These are phyloP conservation scores for Ophraella communa DNA, from an alignment of 2,888 invertebrate genomes.

Conservation along the genomic window DNA sequence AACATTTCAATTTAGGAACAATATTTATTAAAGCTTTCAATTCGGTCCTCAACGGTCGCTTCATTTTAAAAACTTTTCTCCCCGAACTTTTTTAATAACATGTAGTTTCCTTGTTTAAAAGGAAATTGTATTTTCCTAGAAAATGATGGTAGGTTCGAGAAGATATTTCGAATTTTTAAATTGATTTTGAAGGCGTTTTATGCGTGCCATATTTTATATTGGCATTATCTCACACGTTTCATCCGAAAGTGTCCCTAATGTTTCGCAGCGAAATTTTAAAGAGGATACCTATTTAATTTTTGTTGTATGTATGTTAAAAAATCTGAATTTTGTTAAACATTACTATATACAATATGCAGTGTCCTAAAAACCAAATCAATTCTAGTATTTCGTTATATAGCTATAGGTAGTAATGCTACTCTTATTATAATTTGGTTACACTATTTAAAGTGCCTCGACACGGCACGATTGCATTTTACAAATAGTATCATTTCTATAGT, in stretches of 20 bases:
- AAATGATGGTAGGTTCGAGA: slow-evolving; percentile 2
- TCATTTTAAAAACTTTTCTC: slow-evolving; percentile 18
- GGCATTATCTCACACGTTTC: background rate
- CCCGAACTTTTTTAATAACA: slow-evolving; percentile 28
- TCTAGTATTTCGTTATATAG: too few relatives aligned
- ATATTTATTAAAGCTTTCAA: slow-evolving; percentile 18
- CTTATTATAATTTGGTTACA: too few relatives aligned
- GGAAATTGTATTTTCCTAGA: slow-evolving; percentile 25
- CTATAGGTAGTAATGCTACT: too few relatives aligned
- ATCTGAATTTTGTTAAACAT: background rate
- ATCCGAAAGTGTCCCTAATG: background rate
- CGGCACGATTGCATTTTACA: too few relatives aligned
- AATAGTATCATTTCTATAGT: too few relatives aligned
- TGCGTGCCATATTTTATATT: slow-evolving; percentile 2
- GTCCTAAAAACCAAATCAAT: too few relatives aligned
- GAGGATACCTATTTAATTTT: background rate
- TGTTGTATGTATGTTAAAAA: background rate
- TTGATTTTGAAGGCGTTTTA: slow-evolving; percentile 14
- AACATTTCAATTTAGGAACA: slow-evolving; percentile 10
- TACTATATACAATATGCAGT: background rate
- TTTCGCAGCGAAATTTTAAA: background rate
- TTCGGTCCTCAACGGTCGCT: slow-evolving; percentile 18
- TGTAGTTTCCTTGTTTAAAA: slow-evolving; percentile 26
- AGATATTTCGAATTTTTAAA: slow-evolving; percentile 12
- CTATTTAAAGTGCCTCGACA: too few relatives aligned